phyloP scores from a whole-genome alignment of 2,797 vertebrate species.

The Epinephelus malabaricus region DNA sequence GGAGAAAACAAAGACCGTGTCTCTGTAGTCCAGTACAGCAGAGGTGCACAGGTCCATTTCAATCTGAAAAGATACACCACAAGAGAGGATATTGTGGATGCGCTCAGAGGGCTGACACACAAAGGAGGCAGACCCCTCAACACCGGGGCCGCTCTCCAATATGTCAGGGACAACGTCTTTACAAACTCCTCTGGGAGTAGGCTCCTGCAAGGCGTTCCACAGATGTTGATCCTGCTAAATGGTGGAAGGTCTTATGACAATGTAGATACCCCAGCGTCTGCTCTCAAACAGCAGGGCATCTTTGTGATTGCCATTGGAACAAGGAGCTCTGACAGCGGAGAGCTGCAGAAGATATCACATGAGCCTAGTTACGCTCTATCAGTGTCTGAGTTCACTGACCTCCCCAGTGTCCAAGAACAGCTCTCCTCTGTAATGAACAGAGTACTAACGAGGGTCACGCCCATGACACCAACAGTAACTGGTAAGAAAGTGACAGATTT shows the following conservation, averaged over 20 bases:
- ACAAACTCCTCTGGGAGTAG: too few species aligned
- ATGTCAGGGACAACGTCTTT: slow-evolving; percentile 63
- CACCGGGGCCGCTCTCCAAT: slow-evolving; percentile 71
- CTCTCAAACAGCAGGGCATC: too few species aligned
- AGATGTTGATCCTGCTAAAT: too few species aligned
- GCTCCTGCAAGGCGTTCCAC: too few species aligned
- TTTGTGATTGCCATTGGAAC: too few species aligned
- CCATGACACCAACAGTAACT: slow-evolving; percentile 43
- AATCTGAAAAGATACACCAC: slow-evolving; percentile 78
- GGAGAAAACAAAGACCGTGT: slow-evolving; percentile 79
- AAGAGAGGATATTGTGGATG: slow-evolving; percentile 46
- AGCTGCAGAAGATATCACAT: too few species aligned
- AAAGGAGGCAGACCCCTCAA: slow-evolving; percentile 69
- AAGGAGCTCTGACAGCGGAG: too few species aligned
- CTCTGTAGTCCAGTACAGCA: slow-evolving; percentile 72
- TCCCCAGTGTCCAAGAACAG: slow-evolving; percentile 57
- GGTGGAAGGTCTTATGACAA: too few species aligned
- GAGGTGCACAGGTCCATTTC: slow-evolving; percentile 61
- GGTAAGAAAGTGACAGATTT: slow-evolving; percentile 46
- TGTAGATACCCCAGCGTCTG: too few species aligned
- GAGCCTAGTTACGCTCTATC: too few species aligned
- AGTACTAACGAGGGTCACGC: slow-evolving; percentile 11
- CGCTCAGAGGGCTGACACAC: slow-evolving; percentile 59
- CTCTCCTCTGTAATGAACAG: slow-evolving; percentile 55
- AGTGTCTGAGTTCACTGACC: too few species aligned